A percentile compares a stretch with the other conserved stretches of the same genome.
Evolutionary conservation across 2,888 invertebrate species (phyloP).

Genomic region (Ethmia dodecea): DNA sequence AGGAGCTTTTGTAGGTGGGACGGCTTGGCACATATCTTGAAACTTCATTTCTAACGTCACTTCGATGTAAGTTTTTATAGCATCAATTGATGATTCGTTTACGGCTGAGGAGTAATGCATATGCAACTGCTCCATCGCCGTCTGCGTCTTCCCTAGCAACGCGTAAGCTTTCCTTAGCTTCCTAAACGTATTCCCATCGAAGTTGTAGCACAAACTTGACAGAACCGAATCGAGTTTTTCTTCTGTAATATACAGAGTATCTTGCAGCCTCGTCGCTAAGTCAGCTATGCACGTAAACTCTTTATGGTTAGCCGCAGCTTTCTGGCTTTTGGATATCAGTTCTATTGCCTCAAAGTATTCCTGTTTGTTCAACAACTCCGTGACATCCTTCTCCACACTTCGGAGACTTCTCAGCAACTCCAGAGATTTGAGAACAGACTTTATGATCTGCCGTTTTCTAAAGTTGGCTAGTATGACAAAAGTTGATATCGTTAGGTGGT

Average conservation of each 20-base stretch:
- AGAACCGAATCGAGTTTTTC: conserved; percentile 93
- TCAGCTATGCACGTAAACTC: conserved; percentile 96
- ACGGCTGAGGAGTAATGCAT: conserved; percentile 97
- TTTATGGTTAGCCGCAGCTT: conserved; percentile 88
- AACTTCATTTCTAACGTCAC: conserved; percentile 75
- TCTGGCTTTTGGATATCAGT: conserved; percentile 91
- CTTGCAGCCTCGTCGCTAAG: conserved; percentile 90
- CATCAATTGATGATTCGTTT: conserved; percentile 85
- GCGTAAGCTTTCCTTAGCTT: conserved; percentile 93
- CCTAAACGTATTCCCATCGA: conserved; percentile 87
- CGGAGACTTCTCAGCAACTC: conserved; percentile 72
- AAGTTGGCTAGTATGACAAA: conserved; percentile 95
- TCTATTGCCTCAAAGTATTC: conserved; percentile 95
- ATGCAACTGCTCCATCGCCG: conserved; percentile 95
- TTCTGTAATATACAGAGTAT: conserved; percentile 93
- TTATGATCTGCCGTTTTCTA: conserved; percentile 89
- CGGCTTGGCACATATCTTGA: conserved; percentile 86
- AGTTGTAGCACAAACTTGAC: conserved; percentile 84
- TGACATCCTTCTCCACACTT: conserved; percentile 90
- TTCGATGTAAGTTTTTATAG: conserved; percentile 70
- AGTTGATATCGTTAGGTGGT: conserved; percentile 90
- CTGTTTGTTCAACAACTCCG: conserved; percentile 87
- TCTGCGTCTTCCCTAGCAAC: conserved; percentile 92
- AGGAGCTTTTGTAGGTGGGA: conserved; percentile 50
- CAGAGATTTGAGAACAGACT: conserved; percentile 87